A percentile compares a stretch with the other conserved stretches of the same genome.
Conservation (phyloP, 92 coral and sea anemone genomes). For the Zoanthus gigantus region DNA sequence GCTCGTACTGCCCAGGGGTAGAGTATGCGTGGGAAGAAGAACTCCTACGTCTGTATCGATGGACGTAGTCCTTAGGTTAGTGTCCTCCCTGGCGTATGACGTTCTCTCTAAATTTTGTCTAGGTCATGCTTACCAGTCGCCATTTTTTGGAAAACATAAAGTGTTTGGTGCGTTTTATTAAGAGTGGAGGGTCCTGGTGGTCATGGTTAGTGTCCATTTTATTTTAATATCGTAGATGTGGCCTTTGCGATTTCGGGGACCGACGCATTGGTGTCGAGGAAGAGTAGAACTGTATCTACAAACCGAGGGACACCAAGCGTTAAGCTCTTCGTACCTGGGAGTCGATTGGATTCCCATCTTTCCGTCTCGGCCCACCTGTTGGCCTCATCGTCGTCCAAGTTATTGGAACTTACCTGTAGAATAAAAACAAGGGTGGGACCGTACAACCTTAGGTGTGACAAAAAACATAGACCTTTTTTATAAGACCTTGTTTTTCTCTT, state of each 20-base stretch:
- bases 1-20: slow-evolving; percentile 16
- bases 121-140: background rate
- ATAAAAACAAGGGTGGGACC: background rate
- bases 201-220: slow-evolving; percentile 10
- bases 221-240: slow-evolving; percentile 6
- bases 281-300: background rate
- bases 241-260: background rate
- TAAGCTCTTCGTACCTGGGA: background rate
- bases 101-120: background rate
- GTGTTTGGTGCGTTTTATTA: slow-evolving; percentile 8
- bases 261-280: slow-evolving; percentile 11
- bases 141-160: background rate
- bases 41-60: slow-evolving; percentile 18
- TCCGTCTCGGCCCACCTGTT: background rate
- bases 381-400: background rate
- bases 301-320: background rate
- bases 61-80: slow-evolving; percentile 17
- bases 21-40: slow-evolving; percentile 16
- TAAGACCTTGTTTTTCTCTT: background rate
- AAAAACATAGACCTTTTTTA: background rate
- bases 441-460: background rate
- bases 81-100: slow-evolving; percentile 21
- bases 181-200: slow-evolving; percentile 18
- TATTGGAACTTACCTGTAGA: background rate
- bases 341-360: background rate